Base-by-base conservation (phyloP, 1,140 invertebrate species). In the Oedothorax gibbosus region DNA sequence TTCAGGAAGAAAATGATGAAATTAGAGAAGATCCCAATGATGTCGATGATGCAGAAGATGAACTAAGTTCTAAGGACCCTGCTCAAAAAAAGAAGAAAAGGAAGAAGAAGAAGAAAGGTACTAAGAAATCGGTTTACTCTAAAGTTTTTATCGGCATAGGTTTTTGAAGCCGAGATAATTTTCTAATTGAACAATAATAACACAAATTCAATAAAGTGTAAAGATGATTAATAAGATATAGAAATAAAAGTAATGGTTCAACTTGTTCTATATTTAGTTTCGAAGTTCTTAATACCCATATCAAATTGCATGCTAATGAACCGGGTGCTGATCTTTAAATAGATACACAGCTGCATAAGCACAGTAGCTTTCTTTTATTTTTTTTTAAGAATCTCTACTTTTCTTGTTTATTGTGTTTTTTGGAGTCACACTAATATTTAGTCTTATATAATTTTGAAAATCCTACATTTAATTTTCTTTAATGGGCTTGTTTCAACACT, bases 71-170 rank as follows among this genome's bases (percentile, higher is more conserved):
- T 62, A 89, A 89, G 54, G 87, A 87, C 21, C 87, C 88, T 15
- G 89, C 90, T 82, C 90, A 90, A 86, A 90, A 90, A 84, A 91
- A 90, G 85, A 91, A 91, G 73, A 91, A 90, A 86, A 90, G 89
- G 86, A 91, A 91, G 86, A 91, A 91, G 88, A 91, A 91, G 88
- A 91, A 91, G 86, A 87, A 88, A 81, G 88, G 88, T 90, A 78
- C 56, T 62, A 18, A 50, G 10, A 53, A 50, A 35, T 2, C 35
- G 35, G 35, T 35, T 35, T 62, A 6, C 57, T 15, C 57, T 62
- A 62, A 62, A 62, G 18, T 12, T 62, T 62, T 62, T 62, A 62
- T 18, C 12, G 18, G 18, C 18, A 18, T 62, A 62, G 18, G 57
- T 3, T 62, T 62, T 62, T 18, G 18, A 62, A 62, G 6, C 12